These are phyloP conservation scores for Rhyacichthys aspro DNA, from an alignment of 2,797 vertebrate species.

Conservation along the genomic window DNA sequence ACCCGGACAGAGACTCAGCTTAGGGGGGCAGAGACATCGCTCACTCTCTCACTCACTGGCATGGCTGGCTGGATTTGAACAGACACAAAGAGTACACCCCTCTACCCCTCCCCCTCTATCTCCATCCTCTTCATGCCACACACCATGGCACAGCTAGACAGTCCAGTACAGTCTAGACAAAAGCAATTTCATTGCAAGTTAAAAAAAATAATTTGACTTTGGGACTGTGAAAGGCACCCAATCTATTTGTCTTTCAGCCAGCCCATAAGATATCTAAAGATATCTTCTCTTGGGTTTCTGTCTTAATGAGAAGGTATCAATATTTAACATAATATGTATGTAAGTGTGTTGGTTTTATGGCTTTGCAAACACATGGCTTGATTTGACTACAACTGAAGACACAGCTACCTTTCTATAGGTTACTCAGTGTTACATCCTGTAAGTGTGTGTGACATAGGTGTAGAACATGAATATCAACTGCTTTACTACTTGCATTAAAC, in stretches of 20 bases:
- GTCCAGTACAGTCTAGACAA: constrained; percentile 73
- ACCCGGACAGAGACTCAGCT: constrained; percentile 77
- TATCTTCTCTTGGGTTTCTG: constrained; percentile 3
- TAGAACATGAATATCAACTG: too few species aligned
- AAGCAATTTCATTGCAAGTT: constrained; percentile 77
- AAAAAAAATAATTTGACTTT: constrained; percentile 69
- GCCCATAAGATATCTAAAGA: constrained; percentile 8
- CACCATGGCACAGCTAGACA: constrained; percentile 78
- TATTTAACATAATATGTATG: too few species aligned
- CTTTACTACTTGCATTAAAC: too few species aligned
- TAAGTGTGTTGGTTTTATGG: too few species aligned
- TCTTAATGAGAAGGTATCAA: not conserved
- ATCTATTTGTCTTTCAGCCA: constrained; percentile 25
- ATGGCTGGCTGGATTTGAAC: constrained; percentile 76
- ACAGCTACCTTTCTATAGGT: too few species aligned
- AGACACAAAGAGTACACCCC: constrained; percentile 71
- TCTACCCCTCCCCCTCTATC: constrained; percentile 32
- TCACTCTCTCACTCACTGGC: constrained; percentile 76
- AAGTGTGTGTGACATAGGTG: too few species aligned
- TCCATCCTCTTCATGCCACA: constrained; percentile 73
- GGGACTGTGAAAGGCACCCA: constrained; percentile 62
- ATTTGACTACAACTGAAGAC: too few species aligned
- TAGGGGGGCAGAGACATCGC: constrained; percentile 72
- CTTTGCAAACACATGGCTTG: too few species aligned
- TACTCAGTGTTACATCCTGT: too few species aligned